These are phyloP conservation scores for Brachionus sp. DNA, from an alignment of 1,140 invertebrate genomes.

Conservation along the genomic window DNA sequence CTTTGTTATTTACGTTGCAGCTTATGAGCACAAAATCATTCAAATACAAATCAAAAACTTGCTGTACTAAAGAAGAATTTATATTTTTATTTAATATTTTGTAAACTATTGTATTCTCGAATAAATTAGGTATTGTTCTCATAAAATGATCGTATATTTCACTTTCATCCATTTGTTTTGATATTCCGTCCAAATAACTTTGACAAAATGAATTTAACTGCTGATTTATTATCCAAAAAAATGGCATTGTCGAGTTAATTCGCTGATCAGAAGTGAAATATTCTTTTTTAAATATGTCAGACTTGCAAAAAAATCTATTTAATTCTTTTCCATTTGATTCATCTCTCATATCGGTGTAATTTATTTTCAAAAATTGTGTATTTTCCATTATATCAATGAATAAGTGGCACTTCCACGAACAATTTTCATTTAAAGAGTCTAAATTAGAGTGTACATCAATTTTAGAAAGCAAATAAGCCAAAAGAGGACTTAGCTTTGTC, in stretches of 20 bases:
- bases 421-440: background rate
- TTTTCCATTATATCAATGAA: background rate
- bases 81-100: background rate
- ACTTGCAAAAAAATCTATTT: constrained; percentile 13
- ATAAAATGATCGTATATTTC: background rate
- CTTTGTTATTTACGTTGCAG: background rate
- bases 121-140: background rate
- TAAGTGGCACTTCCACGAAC: background rate
- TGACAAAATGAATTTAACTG: constrained; percentile 7
- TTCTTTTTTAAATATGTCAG: background rate
- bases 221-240: constrained; percentile 5
- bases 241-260: background rate
- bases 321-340: background rate
- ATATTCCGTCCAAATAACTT: background rate
- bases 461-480: constrained; percentile 29
- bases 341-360: constrained; percentile 30
- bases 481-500: background rate
- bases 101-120: background rate
- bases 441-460: background rate
- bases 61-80: background rate
- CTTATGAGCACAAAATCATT: constrained; percentile 14
- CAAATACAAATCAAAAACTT: constrained; percentile 1
- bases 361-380: background rate
- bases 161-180: background rate
- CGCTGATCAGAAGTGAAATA: background rate